Conservation (phyloP, 2,113 vertebrate genomes). For the Lepisosteus osseus region DNA sequence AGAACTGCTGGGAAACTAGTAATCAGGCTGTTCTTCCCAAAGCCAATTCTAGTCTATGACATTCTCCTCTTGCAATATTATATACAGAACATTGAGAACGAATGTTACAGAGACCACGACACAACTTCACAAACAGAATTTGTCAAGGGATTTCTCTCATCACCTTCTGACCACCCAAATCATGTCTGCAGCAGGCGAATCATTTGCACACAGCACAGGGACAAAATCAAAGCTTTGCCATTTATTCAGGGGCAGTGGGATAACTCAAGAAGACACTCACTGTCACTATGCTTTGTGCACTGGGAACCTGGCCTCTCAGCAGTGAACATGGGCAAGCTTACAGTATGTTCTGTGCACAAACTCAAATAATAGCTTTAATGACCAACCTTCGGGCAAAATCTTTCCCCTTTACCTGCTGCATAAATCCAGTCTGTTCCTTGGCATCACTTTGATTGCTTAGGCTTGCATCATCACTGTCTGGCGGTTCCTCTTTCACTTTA, state of each 20-base stretch:
- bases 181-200: background rate
- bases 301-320: background rate
- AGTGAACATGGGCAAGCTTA: conserved; percentile 12
- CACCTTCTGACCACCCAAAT: background rate
- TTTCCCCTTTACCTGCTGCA: conserved; percentile 95
- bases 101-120: conserved; percentile 63
- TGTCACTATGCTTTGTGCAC: background rate
- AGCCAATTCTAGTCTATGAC: background rate
- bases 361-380: conserved; percentile 94
- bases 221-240: background rate
- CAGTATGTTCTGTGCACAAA: conserved; percentile 46
- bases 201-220: background rate
- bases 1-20: background rate
- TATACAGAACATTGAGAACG: conserved; percentile 59
- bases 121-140: conserved; percentile 53
- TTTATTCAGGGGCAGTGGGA: conserved; percentile 31
- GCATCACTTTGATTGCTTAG: conserved; percentile 78
- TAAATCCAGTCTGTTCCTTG: conserved; percentile 84
- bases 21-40: conserved; percentile 31
- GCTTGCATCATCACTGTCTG: conserved; percentile 85
- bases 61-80: conserved; percentile 47
- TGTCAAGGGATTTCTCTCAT: conserved; percentile 35
- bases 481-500: conserved; percentile 92
- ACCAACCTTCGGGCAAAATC: conserved; percentile 85
- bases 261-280: background rate